Base-by-base conservation (phyloP, 2,113 vertebrate genomes). In the Morone chrysops region DNA sequence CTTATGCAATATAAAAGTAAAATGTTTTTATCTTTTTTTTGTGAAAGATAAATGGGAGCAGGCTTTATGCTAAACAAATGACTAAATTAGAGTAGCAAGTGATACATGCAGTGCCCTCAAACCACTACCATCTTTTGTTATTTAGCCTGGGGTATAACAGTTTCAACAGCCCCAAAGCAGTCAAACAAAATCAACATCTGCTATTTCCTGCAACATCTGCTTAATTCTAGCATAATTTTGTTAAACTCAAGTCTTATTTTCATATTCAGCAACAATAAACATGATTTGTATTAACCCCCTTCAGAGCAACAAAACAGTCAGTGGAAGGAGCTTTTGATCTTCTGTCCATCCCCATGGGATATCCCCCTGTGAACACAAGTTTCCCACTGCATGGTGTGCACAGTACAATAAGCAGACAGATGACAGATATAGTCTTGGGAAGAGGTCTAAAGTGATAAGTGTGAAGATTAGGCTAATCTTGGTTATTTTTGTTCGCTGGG, bases 391-490 rank as follows among this genome's bases (percentile, higher is more conserved):
- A 48, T 57, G 67, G 77, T 90, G 87, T 81, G 48, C 83, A 57
- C 62, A 31, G 79, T 88, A 87, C 88, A 93, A 84, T 88, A 71
- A 92, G 81, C 88, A 91, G 83, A 91, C 86, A 79, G 84, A 78
- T 72, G 86, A 88, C 87, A 89, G 86, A 86, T 91, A 85, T 54
- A 67, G 81, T 85, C 65, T 59, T 75, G 83, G 75, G 86, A 82
- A 91, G 90, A 81, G 80, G 67, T 91, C 81, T 95, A 83, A 93
- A 77, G 90, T 87, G 88, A 82, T 92, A 93, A 95, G 91, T 93
- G 92, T 88, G 94, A 90, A 89, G 95, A 96, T 96, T 96, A 96
- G 87, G 91, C 95, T 96, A 96, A 96, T 96, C 95, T 94, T 75
- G 74, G 89, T 94, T 97, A 96, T 96, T 96, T 96, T 67, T 80